Evolutionary conservation across 2,888 invertebrate species (phyloP), one percentile per base, ranked within the genome.

Genomic region (Homarus gammarus): DNA sequence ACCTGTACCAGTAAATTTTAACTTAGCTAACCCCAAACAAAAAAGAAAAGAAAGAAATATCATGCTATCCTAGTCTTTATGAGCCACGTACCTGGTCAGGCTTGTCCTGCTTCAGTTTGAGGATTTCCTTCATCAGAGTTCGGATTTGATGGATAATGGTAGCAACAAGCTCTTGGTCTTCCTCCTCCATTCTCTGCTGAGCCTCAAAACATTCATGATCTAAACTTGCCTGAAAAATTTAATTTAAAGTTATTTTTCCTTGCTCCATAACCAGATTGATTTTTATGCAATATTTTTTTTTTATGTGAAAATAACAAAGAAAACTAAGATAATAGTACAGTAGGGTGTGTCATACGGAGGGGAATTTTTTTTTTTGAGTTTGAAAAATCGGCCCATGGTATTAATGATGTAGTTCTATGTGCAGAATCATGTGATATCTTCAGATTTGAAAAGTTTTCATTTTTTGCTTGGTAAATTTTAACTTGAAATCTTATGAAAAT

Each of bases 21-120:
- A n/a, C n/a, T n/a, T n/a, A n/a, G n/a, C n/a, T n/a, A n/a, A n/a
- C n/a, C n/a, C n/a, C n/a, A n/a, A n/a, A n/a, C n/a, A n/a, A n/a
- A n/a, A n/a, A n/a, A n/a, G n/a, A n/a, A n/a, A n/a, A n/a, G n/a
- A n/a, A n/a, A n/a, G n/a, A n/a, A n/a, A n/a, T n/a, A n/a, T n/a
- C n/a, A n/a, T n/a, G n/a, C n/a, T n/a, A n/a, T n/a, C n/a, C n/a
- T n/a, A n/a, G n/a, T n/a, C n/a, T n/a, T n/a, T n/a, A n/a, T n/a
- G n/a, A n/a, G n/a, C n/a, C n/a, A n/a, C n/a, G n/a, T 82, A 91
- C 91, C 64, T 90, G 73, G 22, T 92, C 90, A 33, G 89, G 73
- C 44, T 86, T 85, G 18, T 90, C 86, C 27, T 70, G 64, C 38
- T 92, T 92, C 27, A 92, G 77, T 18, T 86, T 89, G 31, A 90